Evolutionary conservation across 2,888 invertebrate species (phyloP).

Genomic region (Steromphala cineraria): DNA sequence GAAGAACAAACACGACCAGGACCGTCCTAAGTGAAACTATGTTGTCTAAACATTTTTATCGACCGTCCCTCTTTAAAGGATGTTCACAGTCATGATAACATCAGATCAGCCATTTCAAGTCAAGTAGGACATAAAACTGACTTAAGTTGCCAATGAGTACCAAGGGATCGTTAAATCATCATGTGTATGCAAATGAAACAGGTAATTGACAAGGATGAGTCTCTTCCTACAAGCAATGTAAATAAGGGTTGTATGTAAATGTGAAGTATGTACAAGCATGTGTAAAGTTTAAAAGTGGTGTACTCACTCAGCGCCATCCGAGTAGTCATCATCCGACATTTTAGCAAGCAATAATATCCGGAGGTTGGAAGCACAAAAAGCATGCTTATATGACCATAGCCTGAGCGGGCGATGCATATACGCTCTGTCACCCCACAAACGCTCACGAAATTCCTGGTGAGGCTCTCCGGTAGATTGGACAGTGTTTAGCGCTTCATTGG

Average conservation of each 20-base stretch:
- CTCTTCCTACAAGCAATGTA: no score
- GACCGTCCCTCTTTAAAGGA: background rate
- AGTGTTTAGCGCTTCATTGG: slow-evolving; percentile 6
- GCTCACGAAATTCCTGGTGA: background rate
- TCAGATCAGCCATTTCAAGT: background rate
- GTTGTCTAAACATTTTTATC: background rate
- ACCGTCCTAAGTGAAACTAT: background rate
- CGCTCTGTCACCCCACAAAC: background rate
- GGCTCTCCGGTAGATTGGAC: background rate
- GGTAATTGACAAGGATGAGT: no score
- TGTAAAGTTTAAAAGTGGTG: background rate
- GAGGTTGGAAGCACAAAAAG: background rate
- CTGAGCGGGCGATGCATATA: background rate
- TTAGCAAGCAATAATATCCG: slow-evolving; percentile 6
- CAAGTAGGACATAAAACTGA: background rate
- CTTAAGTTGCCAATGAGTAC: background rate
- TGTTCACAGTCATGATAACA: background rate
- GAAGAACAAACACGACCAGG: no score
- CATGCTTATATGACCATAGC: slow-evolving; percentile 5
- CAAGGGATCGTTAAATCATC: no score
- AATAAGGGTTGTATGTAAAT: no score
- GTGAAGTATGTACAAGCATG: no score
- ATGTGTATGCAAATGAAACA: no score
- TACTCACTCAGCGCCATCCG: background rate
- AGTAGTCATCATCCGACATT: slow-evolving; percentile 3